These are phyloP conservation scores for Drosophila orosa DNA, from an alignment of 1,140 invertebrate genomes.

Conservation along the genomic window DNA sequence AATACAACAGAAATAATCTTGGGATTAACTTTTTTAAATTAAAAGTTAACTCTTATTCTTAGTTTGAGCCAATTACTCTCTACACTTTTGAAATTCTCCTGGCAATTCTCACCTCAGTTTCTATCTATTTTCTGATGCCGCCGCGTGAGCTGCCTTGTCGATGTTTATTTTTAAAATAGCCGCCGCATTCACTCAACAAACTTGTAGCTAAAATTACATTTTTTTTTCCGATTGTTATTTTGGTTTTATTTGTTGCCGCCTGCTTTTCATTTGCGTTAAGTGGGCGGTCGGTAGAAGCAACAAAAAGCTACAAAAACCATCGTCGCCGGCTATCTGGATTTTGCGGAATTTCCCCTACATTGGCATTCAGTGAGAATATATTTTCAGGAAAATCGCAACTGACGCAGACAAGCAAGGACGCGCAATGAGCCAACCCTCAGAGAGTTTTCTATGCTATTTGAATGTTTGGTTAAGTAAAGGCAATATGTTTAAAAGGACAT, in stretches of 20 bases:
- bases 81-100: conserved; percentile 17
- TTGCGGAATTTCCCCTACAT: conserved; percentile 39
- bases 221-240: conserved; percentile 33
- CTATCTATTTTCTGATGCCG: conserved; percentile 48
- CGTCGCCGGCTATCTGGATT: conserved; percentile 38
- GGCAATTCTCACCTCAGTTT: conserved; percentile 39
- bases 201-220: conserved; percentile 44
- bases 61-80: background rate
- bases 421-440: conserved; percentile 2
- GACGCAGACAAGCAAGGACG: conserved; percentile 28
- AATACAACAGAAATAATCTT: background rate
- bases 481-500: background rate
- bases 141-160: conserved; percentile 45
- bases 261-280: conserved; percentile 52
- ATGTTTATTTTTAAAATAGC: conserved; percentile 54
- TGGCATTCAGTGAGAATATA: conserved; percentile 40
- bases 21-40: conserved; percentile 12
- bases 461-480: conserved; percentile 16
- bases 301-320: conserved; percentile 2
- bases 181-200: conserved; percentile 46
- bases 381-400: conserved; percentile 24
- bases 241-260: conserved; percentile 21
- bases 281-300: conserved; percentile 26
- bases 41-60: background rate
- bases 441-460: conserved; percentile 12